phyloP scores from a whole-genome alignment of 2,113 vertebrate genomes.

The Eulacestoma nigropectus region DNA sequence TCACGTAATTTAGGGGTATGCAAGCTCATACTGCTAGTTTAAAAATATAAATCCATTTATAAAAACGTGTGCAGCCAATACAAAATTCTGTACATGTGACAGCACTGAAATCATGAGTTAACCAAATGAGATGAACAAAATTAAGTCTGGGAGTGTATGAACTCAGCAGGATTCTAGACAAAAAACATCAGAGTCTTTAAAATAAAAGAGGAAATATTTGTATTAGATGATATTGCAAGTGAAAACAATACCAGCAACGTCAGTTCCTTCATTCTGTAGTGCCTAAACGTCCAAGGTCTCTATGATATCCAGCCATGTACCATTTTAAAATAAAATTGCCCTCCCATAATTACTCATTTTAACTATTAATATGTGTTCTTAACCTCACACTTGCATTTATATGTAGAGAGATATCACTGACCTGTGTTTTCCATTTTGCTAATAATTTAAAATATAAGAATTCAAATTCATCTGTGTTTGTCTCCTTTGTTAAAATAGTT shows the following conservation, averaged over 20 bases:
- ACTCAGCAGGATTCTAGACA: background rate
- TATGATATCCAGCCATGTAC: background rate
- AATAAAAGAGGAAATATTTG: background rate
- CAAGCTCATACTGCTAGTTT: background rate
- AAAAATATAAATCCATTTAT: slow-evolving; percentile 8
- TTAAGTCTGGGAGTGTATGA: background rate
- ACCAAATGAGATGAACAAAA: background rate
- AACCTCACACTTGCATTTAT: background rate
- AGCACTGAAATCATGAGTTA: background rate
- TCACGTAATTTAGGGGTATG: slow-evolving; percentile 9
- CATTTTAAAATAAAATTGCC: background rate
- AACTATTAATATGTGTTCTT: background rate
- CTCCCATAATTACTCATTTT: background rate
- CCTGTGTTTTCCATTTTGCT: background rate
- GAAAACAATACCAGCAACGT: background rate
- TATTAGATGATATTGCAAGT: background rate
- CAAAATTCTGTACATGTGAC: background rate
- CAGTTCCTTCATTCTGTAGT: background rate
- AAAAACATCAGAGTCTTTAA: background rate
- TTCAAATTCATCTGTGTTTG: background rate
- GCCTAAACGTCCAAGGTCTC: background rate
- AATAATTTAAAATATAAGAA: background rate
- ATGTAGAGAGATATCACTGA: background rate
- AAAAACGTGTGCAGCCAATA: background rate
- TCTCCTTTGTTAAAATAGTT: background rate